Conservation (phyloP, 2,888 invertebrate species). For the Pyrgus malvae region DNA sequence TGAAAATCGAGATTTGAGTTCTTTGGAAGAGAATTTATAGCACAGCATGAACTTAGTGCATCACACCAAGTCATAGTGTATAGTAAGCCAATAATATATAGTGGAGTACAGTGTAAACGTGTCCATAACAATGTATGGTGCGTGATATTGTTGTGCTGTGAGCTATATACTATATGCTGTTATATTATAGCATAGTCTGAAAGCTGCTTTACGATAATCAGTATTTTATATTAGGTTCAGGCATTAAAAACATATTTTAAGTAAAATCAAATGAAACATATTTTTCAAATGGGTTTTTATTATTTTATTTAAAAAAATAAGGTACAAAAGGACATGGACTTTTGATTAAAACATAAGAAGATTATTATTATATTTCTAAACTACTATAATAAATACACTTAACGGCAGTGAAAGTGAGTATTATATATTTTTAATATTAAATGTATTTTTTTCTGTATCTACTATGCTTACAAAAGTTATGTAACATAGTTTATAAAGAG, state of each 20-base stretch:
- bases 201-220: too few species aligned
- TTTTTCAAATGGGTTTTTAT: constrained; percentile 24
- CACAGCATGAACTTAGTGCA: too few species aligned
- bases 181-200: too few species aligned
- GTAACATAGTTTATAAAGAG: too few species aligned
- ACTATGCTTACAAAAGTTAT: background rate
- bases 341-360: constrained; percentile 34
- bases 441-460: background rate
- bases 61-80: too few species aligned
- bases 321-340: constrained; percentile 64
- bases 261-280: background rate
- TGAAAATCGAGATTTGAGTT: too few species aligned
- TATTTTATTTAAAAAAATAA: constrained; percentile 59
- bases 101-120: too few species aligned
- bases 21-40: too few species aligned
- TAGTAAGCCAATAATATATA: too few species aligned
- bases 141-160: too few species aligned
- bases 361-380: constrained; percentile 25
- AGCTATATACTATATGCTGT: too few species aligned
- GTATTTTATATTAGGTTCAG: background rate
- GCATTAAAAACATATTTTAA: background rate
- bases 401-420: constrained; percentile 38
- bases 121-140: too few species aligned
- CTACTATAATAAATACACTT: constrained; percentile 39
- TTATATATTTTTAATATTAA: constrained; percentile 30